phyloP scores from a whole-genome alignment of 2,888 invertebrate genomes.

The Caenorhabditis sinica region DNA sequence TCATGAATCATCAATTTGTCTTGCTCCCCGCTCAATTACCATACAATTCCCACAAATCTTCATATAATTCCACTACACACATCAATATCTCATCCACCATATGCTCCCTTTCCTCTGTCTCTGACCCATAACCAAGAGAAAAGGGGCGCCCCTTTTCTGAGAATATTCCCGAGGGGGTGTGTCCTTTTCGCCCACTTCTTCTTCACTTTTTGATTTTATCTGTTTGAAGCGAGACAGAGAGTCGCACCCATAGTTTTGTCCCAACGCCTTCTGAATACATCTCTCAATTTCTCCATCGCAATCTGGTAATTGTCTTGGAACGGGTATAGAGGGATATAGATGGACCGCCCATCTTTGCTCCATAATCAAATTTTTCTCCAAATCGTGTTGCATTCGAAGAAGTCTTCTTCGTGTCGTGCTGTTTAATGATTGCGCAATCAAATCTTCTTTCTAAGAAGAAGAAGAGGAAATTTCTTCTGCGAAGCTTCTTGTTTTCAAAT shows the following conservation, averaged over 20 bases:
- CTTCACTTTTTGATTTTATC: conserved; percentile 63
- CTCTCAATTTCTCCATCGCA: conserved; percentile 11
- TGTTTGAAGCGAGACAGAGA: conserved; percentile 25
- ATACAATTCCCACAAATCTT: conserved; percentile 42
- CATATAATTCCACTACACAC: conserved; percentile 34
- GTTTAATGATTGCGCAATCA: conserved; percentile 42
- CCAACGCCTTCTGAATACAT: not conserved
- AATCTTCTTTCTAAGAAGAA: conserved; percentile 8
- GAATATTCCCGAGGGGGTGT: conserved; percentile 39
- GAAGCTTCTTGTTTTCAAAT: conserved; percentile 12
- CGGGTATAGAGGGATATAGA: not conserved
- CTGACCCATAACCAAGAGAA: conserved; percentile 11
- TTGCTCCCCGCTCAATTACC: not conserved
- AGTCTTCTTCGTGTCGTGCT: conserved; percentile 28
- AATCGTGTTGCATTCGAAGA: conserved; percentile 10
- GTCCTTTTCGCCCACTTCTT: conserved; percentile 59
- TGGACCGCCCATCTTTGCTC: conserved; percentile 14
- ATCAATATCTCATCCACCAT: conserved; percentile 56
- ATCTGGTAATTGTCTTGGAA: conserved; percentile 47
- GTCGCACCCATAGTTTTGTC: conserved; percentile 3
- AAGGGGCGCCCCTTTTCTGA: not conserved
- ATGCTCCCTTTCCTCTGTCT: conserved; percentile 33
- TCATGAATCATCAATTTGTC: conserved; percentile 14
- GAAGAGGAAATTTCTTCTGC: not conserved
- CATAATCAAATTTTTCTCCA: conserved; percentile 35